Evolutionary conservation across 2,888 invertebrate species (phyloP).

Genomic region (Acanthosepion pharaonis): DNA sequence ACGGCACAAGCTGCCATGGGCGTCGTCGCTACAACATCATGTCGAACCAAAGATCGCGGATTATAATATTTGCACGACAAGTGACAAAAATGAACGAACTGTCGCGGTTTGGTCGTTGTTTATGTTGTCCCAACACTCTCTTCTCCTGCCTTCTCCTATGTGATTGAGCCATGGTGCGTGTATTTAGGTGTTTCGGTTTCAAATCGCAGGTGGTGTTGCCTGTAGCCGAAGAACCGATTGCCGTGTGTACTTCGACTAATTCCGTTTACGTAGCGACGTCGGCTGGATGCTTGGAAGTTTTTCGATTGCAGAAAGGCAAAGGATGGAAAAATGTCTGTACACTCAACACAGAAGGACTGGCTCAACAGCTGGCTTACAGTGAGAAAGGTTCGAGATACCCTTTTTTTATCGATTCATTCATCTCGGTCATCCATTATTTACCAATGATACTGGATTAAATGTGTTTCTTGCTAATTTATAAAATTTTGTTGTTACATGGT

Average conservation of each 20-base stretch:
- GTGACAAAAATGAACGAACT: constrained; percentile 2
- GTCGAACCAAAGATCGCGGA: too few relatives aligned
- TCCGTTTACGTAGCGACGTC: constrained; percentile 42
- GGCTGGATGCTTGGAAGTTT: background rate
- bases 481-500: too few relatives aligned
- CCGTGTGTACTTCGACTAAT: constrained; percentile 34
- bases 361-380: constrained; percentile 44
- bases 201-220: constrained; percentile 42
- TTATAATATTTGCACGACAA: background rate
- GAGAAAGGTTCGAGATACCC: constrained; percentile 33
- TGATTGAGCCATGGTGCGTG: constrained; percentile 41
- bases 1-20: constrained; percentile 33
- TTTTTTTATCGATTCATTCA: background rate
- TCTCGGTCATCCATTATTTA: background rate
- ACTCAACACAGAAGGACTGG: constrained; percentile 41
- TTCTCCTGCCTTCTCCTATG: background rate
- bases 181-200: constrained; percentile 45
- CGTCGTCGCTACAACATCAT: background rate
- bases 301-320: constrained; percentile 3
- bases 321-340: constrained; percentile 37
- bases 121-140: background rate
- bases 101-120: constrained; percentile 2
- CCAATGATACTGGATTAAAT: background rate
- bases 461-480: too few relatives aligned
- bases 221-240: constrained; percentile 45